Evolutionary conservation across 2,113 vertebrate genomes (phyloP).

Genomic region (Conger conger): DNA sequence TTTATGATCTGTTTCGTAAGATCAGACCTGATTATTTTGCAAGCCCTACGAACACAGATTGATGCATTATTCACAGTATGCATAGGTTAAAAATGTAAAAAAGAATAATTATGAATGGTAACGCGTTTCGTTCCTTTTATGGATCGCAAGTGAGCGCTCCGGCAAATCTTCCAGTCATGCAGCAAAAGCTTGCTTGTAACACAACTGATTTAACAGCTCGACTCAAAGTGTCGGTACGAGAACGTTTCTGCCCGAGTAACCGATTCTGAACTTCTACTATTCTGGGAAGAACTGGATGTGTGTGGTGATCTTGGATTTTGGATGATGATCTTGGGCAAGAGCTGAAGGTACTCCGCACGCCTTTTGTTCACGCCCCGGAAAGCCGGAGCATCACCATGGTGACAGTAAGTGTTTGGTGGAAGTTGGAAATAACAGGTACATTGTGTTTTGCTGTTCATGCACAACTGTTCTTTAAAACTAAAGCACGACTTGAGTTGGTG

Average conservation of each 20-base stretch:
- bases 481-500: not conserved
- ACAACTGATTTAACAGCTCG: not conserved
- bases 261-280: not conserved
- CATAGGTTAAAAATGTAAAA: too few relatives aligned
- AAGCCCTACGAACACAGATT: too few relatives aligned
- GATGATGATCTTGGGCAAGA: too few relatives aligned
- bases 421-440: constrained; percentile 1
- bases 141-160: too few relatives aligned
- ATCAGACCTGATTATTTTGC: too few relatives aligned
- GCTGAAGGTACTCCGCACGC: not conserved
- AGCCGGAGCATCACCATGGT: constrained; percentile 13
- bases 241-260: not conserved
- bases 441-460: not conserved
- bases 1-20: too few relatives aligned
- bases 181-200: not conserved
- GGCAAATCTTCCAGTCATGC: not conserved
- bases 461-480: not conserved
- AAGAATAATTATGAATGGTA: too few relatives aligned
- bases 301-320: too few relatives aligned
- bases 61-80: too few relatives aligned
- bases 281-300: too few relatives aligned
- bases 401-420: constrained; percentile 13
- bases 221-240: not conserved
- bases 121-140: too few relatives aligned
- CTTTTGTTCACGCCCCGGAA: constrained; percentile 21